These are phyloP conservation scores for Athene noctua DNA, from an alignment of 2,113 vertebrate species.

Conservation along the genomic window DNA sequence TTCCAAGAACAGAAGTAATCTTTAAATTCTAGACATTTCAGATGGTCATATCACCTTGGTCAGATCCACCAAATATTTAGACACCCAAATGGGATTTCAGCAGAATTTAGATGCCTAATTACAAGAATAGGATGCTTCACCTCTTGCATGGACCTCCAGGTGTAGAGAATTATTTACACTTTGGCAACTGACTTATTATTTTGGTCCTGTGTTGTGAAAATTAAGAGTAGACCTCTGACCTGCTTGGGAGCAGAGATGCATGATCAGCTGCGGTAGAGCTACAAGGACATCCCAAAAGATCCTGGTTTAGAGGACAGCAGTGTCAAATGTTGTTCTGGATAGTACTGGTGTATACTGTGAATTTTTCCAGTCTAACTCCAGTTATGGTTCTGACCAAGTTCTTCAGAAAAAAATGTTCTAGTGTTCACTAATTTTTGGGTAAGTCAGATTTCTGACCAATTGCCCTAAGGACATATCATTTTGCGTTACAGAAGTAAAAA, in stretches of 20 bases:
- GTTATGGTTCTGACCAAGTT: background rate
- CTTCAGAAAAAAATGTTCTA: background rate
- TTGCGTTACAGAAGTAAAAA: background rate
- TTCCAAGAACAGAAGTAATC: background rate
- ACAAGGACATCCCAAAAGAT: background rate
- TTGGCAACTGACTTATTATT: background rate
- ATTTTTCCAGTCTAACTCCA: background rate
- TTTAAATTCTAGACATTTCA: background rate
- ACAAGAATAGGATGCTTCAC: background rate
- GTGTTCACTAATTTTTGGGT: background rate
- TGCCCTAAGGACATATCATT: background rate
- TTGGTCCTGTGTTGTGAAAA: background rate
- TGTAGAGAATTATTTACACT: background rate
- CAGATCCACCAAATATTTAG: background rate
- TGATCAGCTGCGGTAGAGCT: background rate
- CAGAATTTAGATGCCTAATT: background rate
- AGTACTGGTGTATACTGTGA: background rate
- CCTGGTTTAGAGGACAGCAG: background rate
- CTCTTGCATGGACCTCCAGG: fast-evolving
- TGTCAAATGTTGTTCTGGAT: background rate
- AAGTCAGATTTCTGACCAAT: background rate
- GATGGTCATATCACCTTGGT: background rate
- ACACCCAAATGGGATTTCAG: background rate
- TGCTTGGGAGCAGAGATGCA: background rate
- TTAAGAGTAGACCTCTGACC: background rate